Evolutionary conservation across 2,113 vertebrate genomes (phyloP).

Genomic region (Rynchops niger): DNA sequence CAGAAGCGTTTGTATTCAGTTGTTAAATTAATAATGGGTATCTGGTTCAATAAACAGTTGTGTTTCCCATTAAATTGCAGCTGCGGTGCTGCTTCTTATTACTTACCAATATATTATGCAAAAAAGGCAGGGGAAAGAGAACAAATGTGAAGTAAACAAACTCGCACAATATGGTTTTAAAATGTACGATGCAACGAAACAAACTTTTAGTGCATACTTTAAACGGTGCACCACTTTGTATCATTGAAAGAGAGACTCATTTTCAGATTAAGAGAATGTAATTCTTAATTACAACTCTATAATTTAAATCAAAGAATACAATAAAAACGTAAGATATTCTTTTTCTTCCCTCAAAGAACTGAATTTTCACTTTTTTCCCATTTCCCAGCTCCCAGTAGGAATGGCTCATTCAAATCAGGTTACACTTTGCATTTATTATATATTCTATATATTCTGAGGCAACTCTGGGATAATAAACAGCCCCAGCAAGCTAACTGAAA

Average conservation of each 20-base stretch:
- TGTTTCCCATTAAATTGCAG: constrained; percentile 48
- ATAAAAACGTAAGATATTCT: neutral
- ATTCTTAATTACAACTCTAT: neutral
- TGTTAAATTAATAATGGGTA: constrained; percentile 71
- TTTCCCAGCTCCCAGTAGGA: neutral
- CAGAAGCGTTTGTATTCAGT: constrained; percentile 54
- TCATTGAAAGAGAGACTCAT: neutral
- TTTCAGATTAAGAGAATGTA: neutral
- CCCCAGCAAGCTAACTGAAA: neutral
- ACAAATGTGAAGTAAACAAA: neutral
- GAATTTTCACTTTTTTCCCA: neutral
- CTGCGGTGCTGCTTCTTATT: constrained; percentile 29
- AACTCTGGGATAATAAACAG: neutral
- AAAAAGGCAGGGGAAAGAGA: constrained; percentile 8
- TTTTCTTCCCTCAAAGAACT: neutral
- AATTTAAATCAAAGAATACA: neutral
- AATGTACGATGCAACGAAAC: neutral
- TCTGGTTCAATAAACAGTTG: constrained; percentile 68
- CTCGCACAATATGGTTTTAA: neutral
- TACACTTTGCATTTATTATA: neutral
- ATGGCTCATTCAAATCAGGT: neutral
- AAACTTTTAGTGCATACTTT: neutral
- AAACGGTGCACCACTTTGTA: neutral
- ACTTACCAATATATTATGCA: constrained; percentile 55
- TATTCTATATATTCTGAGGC: neutral